Evolutionary conservation across 2,888 invertebrate genomes (phyloP), one percentile per base, ranked within the genome.

Genomic region (Lasiommata megera): DNA sequence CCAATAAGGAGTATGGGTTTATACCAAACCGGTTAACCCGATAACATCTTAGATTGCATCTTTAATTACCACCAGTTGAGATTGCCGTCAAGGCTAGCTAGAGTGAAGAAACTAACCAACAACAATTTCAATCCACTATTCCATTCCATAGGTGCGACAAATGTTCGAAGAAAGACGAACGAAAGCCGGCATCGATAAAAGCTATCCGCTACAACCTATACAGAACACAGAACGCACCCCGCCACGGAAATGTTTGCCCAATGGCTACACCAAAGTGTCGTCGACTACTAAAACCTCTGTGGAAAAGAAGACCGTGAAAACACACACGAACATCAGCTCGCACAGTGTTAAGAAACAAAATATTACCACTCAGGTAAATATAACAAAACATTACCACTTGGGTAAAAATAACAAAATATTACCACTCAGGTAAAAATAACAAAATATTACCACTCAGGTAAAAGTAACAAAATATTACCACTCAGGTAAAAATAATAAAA

Each of bases 151-250:
- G 94, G 96, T 96, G 28, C 93, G 96, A 11, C 96, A 96, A 86
- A 95, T 96, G 95, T 96, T 96, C 73, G 95, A 96, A 73, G 96
- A 96, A 77, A 92, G 96, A 23, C 92, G 96, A 37, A 88, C 90
- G 16, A 95, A 95, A 67, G 94, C 93, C 2, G 96, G 96, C 34
- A 94, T 96, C 64, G 96, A 96, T 82, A 94, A 95, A 70, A 96
- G 96, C 74, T 95, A 96, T 80, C 96, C 96, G 0, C 87, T 96
- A 0, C 95, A 96, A 72, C 96, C 96, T 0, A 92, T 96, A 55
- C 92, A 92, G 67, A 93, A 92, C 69, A 87, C 86, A 69, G 84
- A 86, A 31, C 73, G 82, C 36, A 63, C 72, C 1, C 69, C 74
- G 9, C 64, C 69, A 0, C 72, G 84, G 50, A 86, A 84, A 47